Percentiles rank a stretch among this genome's conserved stretches.
Conservation (phyloP, 2,888 invertebrate species). For the Melitaea athalia region DNA sequence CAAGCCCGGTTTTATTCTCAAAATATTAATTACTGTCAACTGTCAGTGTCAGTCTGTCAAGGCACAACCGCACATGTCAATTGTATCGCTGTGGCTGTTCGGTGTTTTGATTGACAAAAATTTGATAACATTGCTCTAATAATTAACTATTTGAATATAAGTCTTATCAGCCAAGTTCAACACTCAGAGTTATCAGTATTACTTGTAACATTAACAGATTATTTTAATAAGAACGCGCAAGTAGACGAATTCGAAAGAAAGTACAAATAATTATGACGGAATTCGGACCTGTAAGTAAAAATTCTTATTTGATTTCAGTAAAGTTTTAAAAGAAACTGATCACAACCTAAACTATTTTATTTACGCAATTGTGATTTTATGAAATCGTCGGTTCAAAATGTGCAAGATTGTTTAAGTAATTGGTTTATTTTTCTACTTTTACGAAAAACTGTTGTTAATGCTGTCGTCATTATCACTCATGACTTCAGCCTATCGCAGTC, state of each 20-base stretch:
- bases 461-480: background rate
- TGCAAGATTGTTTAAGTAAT: too few species aligned
- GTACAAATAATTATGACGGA: constrained; percentile 47
- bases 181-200: background rate
- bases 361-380: too few species aligned
- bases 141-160: background rate
- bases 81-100: background rate
- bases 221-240: background rate
- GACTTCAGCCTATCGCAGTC: too few species aligned
- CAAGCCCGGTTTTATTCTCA: too few species aligned
- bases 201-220: background rate
- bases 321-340: too few species aligned
- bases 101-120: background rate
- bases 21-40: background rate
- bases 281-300: constrained; percentile 49
- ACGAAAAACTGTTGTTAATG: too few species aligned
- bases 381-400: too few species aligned
- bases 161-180: constrained; percentile 4
- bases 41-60: too few species aligned
- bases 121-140: background rate
- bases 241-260: background rate
- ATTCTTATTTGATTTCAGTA: background rate
- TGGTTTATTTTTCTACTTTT: too few species aligned
- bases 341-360: too few species aligned
- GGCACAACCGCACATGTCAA: too few species aligned